Conservation (phyloP, 2,797 vertebrate genomes). For the Chromis chromis region DNA sequence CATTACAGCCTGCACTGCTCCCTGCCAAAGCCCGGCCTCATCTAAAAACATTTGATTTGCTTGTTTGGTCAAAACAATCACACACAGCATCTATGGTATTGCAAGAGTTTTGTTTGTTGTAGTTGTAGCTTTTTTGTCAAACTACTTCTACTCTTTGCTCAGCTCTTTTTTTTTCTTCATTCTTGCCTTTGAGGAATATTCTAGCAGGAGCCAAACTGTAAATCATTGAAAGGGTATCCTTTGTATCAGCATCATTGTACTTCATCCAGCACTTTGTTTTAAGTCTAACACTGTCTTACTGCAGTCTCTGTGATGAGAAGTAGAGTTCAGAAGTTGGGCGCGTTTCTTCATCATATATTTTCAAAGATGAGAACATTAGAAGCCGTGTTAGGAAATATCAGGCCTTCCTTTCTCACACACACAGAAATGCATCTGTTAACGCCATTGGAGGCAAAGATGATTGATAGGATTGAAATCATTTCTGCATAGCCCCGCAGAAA, state of each 20-base stretch:
- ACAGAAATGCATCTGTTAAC: slow-evolving; percentile 38
- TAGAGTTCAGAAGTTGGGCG: not conserved
- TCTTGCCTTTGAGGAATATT: slow-evolving; percentile 27
- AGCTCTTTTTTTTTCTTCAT: slow-evolving; percentile 20
- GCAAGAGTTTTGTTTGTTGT: slow-evolving; percentile 21
- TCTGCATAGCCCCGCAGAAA: slow-evolving; percentile 18
- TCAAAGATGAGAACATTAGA: slow-evolving; percentile 22
- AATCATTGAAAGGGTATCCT: slow-evolving; percentile 32
- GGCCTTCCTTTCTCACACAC: not conserved
- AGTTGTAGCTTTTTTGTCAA: slow-evolving; percentile 13
- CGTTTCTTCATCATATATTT: slow-evolving; percentile 12
- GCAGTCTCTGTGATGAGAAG: not conserved
- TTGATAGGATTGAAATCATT: slow-evolving; percentile 55
- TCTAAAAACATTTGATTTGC: too few relatives aligned
- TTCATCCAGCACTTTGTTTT: slow-evolving; percentile 19
- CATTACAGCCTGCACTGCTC: not conserved
- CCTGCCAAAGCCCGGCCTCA: too few relatives aligned
- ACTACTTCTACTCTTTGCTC: slow-evolving; percentile 19
- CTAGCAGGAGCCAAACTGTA: slow-evolving; percentile 32
- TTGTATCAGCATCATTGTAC: slow-evolving; percentile 21
- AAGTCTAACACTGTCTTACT: slow-evolving; percentile 18
- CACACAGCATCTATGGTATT: too few relatives aligned
- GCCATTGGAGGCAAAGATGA: slow-evolving; percentile 50
- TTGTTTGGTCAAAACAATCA: too few relatives aligned
- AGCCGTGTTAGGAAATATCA: not conserved